A percentile compares a stretch with the other conserved stretches of the same genome.
These are phyloP conservation scores for Brotula barbata DNA, from an alignment of 2,797 vertebrate species.

Conservation along the genomic window DNA sequence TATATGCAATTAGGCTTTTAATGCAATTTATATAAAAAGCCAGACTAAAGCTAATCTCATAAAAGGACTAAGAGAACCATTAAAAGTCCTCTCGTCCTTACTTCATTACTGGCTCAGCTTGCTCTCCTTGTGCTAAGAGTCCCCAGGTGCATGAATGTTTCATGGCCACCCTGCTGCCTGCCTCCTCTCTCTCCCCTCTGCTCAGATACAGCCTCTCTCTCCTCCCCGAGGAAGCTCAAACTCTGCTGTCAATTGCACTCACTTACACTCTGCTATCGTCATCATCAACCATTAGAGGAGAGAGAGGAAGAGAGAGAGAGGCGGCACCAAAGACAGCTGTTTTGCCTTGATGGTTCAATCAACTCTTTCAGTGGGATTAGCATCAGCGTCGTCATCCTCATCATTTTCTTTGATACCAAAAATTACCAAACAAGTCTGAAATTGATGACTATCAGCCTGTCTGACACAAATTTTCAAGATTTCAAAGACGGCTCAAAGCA, in stretches of 20 bases:
- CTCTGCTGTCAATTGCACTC: constrained; percentile 64
- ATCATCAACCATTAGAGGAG: constrained; percentile 57
- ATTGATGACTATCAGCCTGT: constrained; percentile 44
- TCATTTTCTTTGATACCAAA: constrained; percentile 55
- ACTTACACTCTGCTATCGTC: constrained; percentile 61
- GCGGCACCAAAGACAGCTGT: constrained; percentile 55
- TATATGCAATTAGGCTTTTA: constrained; percentile 53
- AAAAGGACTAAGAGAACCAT: constrained; percentile 65
- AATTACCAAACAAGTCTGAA: constrained; percentile 54
- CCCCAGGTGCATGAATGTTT: constrained; percentile 78
- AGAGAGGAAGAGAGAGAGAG: not conserved
- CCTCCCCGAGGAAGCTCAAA: constrained; percentile 62
- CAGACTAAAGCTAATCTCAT: constrained; percentile 55
- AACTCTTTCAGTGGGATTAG: constrained; percentile 64
- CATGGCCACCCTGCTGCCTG: constrained; percentile 69
- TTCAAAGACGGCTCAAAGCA: constrained; percentile 14
- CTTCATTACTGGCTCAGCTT: constrained; percentile 69
- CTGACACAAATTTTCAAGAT: constrained; percentile 30
- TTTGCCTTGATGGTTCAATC: constrained; percentile 67
- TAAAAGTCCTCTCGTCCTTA: constrained; percentile 63
- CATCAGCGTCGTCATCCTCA: constrained; percentile 59
- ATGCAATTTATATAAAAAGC: constrained; percentile 51
- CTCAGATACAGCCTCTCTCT: constrained; percentile 45
- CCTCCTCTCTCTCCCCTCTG: constrained; percentile 23
- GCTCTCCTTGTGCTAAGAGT: constrained; percentile 69